Conservation (phyloP, 2,113 vertebrate genomes). For the Orientallactaga bullata region DNA sequence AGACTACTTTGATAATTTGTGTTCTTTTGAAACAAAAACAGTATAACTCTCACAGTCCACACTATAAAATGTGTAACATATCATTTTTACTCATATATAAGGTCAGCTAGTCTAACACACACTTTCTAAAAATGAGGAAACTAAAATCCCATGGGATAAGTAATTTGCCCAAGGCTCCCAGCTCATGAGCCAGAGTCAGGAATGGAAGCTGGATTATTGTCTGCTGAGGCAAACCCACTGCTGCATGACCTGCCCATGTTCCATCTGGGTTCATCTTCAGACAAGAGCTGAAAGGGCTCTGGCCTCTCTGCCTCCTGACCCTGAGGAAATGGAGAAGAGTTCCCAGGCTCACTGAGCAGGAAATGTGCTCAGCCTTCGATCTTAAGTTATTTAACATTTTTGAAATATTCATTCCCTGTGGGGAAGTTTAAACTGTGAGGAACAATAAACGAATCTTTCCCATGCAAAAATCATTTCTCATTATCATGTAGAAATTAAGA, state of each 20-base stretch:
- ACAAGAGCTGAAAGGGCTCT: not conserved
- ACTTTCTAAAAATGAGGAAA: constrained; percentile 67
- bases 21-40: not conserved
- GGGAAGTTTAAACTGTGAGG: constrained; percentile 18
- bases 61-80: constrained; percentile 46
- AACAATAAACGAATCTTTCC: constrained; percentile 38
- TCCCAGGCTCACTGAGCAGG: constrained; percentile 9
- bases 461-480: constrained; percentile 30
- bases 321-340: not conserved
- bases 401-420: constrained; percentile 22
- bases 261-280: not conserved
- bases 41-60: constrained; percentile 13
- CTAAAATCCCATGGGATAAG: constrained; percentile 14
- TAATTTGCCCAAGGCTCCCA: not conserved
- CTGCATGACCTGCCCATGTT: not conserved
- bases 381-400: constrained; percentile 46
- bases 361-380: not conserved
- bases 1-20: constrained; percentile 17
- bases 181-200: not conserved
- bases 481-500: constrained; percentile 24
- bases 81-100: constrained; percentile 60
- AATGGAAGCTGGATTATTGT: not conserved
- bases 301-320: not conserved
- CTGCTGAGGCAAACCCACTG: not conserved
- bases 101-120: constrained; percentile 30